These are phyloP conservation scores for Menura novaehollandiae DNA, from an alignment of 2,113 vertebrate genomes.

Conservation along the genomic window DNA sequence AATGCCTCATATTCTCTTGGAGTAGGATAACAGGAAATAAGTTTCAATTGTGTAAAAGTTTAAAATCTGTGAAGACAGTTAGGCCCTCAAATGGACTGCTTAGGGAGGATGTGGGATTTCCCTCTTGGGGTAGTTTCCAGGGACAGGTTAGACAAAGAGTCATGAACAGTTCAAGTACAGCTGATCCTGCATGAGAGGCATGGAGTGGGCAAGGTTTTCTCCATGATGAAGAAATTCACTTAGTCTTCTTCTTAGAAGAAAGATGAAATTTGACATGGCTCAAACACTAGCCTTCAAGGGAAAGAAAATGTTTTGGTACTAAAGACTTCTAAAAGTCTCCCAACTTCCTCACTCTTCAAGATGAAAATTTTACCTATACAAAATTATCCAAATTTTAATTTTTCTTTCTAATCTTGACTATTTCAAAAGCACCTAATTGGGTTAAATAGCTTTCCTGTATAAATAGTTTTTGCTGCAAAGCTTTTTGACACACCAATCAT, in stretches of 20 bases:
- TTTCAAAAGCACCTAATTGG: conserved; percentile 54
- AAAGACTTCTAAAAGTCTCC: background rate
- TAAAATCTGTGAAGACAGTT: background rate
- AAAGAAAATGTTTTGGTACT: background rate
- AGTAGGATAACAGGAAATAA: background rate
- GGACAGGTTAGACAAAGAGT: background rate
- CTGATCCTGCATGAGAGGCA: background rate
- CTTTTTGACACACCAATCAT: conserved; percentile 33
- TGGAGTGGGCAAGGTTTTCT: background rate
- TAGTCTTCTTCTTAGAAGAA: background rate
- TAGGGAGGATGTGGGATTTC: background rate
- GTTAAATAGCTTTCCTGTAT: conserved; percentile 62
- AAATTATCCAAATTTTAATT: conserved; percentile 27
- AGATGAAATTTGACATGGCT: background rate
- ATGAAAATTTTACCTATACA: conserved; percentile 28
- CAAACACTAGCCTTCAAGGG: background rate
- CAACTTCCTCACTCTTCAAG: background rate
- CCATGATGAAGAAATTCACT: background rate
- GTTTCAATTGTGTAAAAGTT: background rate
- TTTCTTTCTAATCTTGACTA: conserved; percentile 21
- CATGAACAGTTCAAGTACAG: background rate
- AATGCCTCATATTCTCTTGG: background rate
- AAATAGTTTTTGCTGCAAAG: conserved; percentile 47
- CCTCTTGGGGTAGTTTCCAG: background rate
- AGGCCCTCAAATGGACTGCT: background rate